Conservation (phyloP, 1,140 invertebrate genomes). For the Drosophila nigrodunni region DNA sequence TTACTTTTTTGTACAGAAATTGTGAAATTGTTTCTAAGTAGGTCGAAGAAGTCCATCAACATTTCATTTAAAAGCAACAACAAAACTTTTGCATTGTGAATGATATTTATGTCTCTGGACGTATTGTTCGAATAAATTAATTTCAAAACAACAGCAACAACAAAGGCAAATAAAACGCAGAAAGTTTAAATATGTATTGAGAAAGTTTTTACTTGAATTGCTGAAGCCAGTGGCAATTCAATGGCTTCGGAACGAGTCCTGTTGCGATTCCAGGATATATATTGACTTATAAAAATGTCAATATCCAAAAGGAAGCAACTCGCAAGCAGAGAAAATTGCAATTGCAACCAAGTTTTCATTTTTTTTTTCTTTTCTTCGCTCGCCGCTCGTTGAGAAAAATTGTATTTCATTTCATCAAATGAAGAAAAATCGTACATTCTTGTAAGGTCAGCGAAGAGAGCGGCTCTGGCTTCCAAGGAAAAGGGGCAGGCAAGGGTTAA, state of each 20-base stretch:
- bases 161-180: constrained; percentile 2
- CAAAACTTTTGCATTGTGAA: constrained; percentile 27
- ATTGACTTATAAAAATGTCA: constrained; percentile 83
- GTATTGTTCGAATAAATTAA: constrained; percentile 47
- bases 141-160: constrained; percentile 19
- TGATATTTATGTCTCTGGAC: constrained; percentile 58
- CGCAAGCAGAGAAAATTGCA: constrained; percentile 72
- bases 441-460: constrained; percentile 63
- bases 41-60: background rate
- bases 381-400: constrained; percentile 72
- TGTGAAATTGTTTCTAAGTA: background rate
- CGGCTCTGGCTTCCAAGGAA: background rate
- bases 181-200: constrained; percentile 51
- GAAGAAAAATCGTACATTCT: constrained; percentile 81
- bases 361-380: too few species aligned
- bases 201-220: constrained; percentile 31
- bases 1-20: background rate
- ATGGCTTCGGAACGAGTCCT: constrained; percentile 3
- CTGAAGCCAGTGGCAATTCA: constrained; percentile 15
- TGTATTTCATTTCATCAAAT: constrained; percentile 83
- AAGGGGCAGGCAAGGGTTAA: background rate
- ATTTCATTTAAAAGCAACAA: constrained; percentile 18
- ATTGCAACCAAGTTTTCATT: constrained; percentile 67
- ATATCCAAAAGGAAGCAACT: constrained; percentile 60
- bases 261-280: constrained; percentile 46